These are phyloP conservation scores for Delphinus delphis DNA, from an alignment of 2,113 vertebrate genomes.

Conservation along the genomic window DNA sequence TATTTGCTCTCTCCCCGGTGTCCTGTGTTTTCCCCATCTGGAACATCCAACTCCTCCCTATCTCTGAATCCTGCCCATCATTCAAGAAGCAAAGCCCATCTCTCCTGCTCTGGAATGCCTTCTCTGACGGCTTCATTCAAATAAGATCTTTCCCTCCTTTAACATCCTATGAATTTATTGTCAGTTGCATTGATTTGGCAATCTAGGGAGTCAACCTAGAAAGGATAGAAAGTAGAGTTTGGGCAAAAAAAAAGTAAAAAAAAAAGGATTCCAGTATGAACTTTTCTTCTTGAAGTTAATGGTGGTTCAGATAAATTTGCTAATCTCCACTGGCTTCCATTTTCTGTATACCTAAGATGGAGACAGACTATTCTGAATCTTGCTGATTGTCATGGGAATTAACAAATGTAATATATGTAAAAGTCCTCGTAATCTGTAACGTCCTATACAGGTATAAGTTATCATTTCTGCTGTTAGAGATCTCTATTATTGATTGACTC, in stretches of 20 bases:
- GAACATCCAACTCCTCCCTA: accelerated
- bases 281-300: background rate
- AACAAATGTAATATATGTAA: background rate
- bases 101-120: background rate
- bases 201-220: background rate
- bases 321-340: background rate
- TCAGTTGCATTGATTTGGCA: background rate
- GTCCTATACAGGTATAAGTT: background rate
- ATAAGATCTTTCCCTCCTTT: background rate
- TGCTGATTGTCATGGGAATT: background rate
- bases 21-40: background rate
- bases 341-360: background rate
- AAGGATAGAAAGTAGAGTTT: background rate
- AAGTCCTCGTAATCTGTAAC: background rate
- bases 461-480: background rate
- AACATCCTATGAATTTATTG: background rate
- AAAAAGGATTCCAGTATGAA: background rate
- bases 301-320: background rate
- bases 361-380: background rate
- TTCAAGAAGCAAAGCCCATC: background rate
- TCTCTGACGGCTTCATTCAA: background rate
- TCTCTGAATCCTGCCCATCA: background rate
- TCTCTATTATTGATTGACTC: background rate
- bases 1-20: background rate
- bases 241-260: background rate